Evolutionary conservation across 2,888 invertebrate species (phyloP).

Genomic region (Trachelus troglodyta): DNA sequence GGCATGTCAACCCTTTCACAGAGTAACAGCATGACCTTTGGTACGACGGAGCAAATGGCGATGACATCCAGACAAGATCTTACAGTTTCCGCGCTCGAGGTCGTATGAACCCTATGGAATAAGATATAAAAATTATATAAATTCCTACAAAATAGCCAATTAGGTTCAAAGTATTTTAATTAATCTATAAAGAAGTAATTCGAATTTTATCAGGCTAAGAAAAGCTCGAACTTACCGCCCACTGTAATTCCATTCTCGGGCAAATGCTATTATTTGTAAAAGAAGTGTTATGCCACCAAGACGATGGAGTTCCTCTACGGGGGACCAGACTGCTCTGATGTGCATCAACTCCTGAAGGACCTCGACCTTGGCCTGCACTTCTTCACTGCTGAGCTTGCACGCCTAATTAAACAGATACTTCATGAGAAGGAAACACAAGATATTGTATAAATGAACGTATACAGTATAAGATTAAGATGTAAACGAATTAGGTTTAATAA

Average conservation of each 20-base stretch:
- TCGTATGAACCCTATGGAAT: slow-evolving; percentile 47
- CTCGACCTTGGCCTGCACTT: slow-evolving; percentile 88
- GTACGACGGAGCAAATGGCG: slow-evolving; percentile 90
- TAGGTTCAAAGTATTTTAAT: not conserved
- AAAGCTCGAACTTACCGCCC: slow-evolving; percentile 71
- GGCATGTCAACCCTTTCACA: slow-evolving; percentile 83
- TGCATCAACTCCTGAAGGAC: slow-evolving; percentile 81
- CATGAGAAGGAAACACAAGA: not conserved
- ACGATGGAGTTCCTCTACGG: slow-evolving; percentile 87
- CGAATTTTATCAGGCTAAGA: not conserved
- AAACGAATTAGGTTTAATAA: not conserved
- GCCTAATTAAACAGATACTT: slow-evolving; percentile 52
- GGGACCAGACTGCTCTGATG: slow-evolving; percentile 83
- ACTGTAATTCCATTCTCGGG: slow-evolving; percentile 92
- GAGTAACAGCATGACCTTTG: slow-evolving; percentile 79
- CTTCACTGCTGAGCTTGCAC: slow-evolving; percentile 76
- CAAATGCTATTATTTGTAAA: slow-evolving; percentile 87
- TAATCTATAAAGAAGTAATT: not conserved
- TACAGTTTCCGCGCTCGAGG: slow-evolving; percentile 80
- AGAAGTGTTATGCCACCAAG: slow-evolving; percentile 86
- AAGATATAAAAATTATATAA: slow-evolving; percentile 18
- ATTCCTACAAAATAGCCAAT: not conserved
- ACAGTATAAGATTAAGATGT: not conserved
- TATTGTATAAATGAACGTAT: too few relatives aligned
- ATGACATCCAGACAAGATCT: slow-evolving; percentile 87